These are phyloP conservation scores for Trissoscelio sp. DNA, from an alignment of 2,888 invertebrate genomes.

Conservation along the genomic window DNA sequence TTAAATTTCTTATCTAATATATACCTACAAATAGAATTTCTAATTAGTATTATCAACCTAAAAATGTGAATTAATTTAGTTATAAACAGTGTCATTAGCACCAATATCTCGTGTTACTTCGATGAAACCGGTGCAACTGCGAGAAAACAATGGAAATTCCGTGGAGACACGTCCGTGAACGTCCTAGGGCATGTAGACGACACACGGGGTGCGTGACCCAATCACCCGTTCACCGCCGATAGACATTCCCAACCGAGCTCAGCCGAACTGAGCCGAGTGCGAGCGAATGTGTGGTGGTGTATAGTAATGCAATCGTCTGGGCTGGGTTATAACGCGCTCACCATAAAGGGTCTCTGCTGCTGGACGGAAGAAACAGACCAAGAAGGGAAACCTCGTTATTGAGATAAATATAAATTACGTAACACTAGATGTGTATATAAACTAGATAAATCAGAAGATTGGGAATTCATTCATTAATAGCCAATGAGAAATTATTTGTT, in stretches of 20 bases:
- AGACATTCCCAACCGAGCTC: slow-evolving; percentile 66
- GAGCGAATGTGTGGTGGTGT: slow-evolving; percentile 72
- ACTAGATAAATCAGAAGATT: slow-evolving; percentile 13
- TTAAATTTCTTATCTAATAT: no score
- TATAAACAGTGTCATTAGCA: no score
- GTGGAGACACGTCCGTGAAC: slow-evolving; percentile 79
- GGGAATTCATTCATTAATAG: slow-evolving; percentile 24
- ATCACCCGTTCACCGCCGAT: slow-evolving; percentile 79
- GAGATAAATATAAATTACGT: slow-evolving; percentile 36
- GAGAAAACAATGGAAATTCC: slow-evolving; percentile 77
- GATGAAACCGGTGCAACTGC: slow-evolving; percentile 22
- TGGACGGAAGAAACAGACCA: slow-evolving; percentile 28
- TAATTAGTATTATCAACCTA: no score
- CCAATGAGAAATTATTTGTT: no score
- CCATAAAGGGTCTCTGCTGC: background rate
- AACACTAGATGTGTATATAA: slow-evolving; percentile 4
- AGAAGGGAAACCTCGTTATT: slow-evolving; percentile 34
- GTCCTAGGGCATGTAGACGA: slow-evolving; percentile 80
- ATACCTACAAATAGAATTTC: no score
- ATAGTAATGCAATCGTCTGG: slow-evolving; percentile 23
- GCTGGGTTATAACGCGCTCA: background rate
- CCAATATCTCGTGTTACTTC: background rate
- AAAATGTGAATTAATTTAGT: no score
- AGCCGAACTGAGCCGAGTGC: slow-evolving; percentile 35
- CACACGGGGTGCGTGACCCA: slow-evolving; percentile 81